Evolutionary conservation across 2,113 vertebrate species (phyloP), one percentile per base, ranked within the genome.

Genomic region (Vireo altiloquus): DNA sequence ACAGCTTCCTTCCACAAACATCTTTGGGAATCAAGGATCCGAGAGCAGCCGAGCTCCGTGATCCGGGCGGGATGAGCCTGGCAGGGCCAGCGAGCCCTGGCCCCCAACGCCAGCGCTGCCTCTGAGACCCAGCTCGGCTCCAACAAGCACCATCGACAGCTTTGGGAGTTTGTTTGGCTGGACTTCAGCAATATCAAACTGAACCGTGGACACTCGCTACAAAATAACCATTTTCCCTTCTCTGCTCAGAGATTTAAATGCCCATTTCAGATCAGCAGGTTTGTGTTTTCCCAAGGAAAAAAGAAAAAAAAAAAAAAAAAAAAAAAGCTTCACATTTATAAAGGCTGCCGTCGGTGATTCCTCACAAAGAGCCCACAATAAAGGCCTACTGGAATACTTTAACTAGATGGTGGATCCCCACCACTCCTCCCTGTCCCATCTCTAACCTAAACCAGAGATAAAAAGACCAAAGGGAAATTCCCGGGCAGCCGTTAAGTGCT

Each of bases 111-210:
- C 85, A 59, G 78, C 17, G 14, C 70, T 54, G 79, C 56, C 70
- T 35, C 79, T 9, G 54, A 37, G 24, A 63, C 64, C 56, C 79
- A 31, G 1, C 87, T 82, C n/a, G 1, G 87, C 91, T 91, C 84
- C 89, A 57, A 64, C 63, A 60, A 77, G 88, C 65, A 25, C 31
- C 24, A 82, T 4, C 13, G 1, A 72, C 74, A 42, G 68, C 92
- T 95, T 89, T 89, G 88, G 60, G 87, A 96, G 93, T 90, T 91
- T 96, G 90, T 96, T 94, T 94, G 64, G 78, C 69, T 78, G 82
- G 78, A 91, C 93, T 96, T 88, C 95, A 93, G 90, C 76, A 68
- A 56, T 59, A 76, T 2, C 44, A 35, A 64, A 86, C 82, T 90
- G 79, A 86, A 74, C 82, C 6, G 0, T 44, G 75, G 69, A 83